Percentiles rank a stretch among this genome's conserved stretches.
These are phyloP conservation scores for Ia io DNA, from an alignment of 2,113 vertebrate genomes.

Conservation along the genomic window DNA sequence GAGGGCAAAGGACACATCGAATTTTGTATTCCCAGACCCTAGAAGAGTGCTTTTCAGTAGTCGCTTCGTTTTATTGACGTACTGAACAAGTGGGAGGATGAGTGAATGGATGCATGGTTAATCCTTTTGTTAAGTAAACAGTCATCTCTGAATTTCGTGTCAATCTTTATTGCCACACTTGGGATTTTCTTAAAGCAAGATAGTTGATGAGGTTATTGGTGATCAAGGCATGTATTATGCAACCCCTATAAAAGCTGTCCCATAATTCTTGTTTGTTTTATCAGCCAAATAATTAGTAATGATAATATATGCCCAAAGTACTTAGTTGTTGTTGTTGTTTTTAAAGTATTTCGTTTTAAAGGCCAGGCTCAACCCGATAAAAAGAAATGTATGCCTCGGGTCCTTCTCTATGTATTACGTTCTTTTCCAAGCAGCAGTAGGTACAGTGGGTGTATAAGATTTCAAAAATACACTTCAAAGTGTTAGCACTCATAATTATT, in stretches of 20 bases:
- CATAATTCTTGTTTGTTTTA: constrained; percentile 43
- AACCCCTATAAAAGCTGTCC: background rate
- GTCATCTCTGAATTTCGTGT: background rate
- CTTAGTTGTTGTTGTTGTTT: no score
- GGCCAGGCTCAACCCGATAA: background rate
- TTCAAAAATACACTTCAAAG: constrained; percentile 58
- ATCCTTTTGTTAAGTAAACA: constrained; percentile 45
- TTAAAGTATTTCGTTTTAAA: background rate
- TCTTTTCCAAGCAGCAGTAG: constrained; percentile 35
- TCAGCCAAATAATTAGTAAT: constrained; percentile 15
- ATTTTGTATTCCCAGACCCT: background rate
- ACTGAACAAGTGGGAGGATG: background rate
- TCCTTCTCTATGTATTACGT: background rate
- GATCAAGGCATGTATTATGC: background rate
- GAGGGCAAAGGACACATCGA: background rate
- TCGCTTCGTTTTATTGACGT: background rate
- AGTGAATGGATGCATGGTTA: background rate
- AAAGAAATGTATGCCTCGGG: background rate
- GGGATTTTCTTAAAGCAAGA: constrained; percentile 19
- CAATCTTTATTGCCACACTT: constrained; percentile 28
- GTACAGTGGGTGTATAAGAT: constrained; percentile 26
- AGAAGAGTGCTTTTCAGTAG: background rate
- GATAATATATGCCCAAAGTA: background rate
- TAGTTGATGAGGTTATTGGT: background rate
- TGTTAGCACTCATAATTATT: constrained; percentile 39